Base-by-base conservation (phyloP, 2,113 vertebrate species). In the Carassius gibelio region DNA sequence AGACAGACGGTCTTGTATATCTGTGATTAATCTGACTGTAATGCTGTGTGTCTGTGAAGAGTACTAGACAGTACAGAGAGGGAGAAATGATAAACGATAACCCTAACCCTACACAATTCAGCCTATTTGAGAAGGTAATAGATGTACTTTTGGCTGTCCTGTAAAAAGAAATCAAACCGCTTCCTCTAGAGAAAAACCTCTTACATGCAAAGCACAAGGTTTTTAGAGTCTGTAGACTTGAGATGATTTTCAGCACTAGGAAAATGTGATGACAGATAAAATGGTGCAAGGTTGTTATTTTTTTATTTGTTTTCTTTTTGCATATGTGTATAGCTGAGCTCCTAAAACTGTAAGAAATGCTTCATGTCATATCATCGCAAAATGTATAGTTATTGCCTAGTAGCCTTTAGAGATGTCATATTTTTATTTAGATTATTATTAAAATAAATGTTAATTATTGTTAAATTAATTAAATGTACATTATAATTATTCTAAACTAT, bases 21-120 rank as follows among this genome's bases (percentile, higher is more conserved):
- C 61, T 77, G 7, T 62, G 82, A 79, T 86, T 84, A 86, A 86
- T 86, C 77, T 82, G 88, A 82, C 82, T 36, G 82, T 66, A 87
- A 87, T 82, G 52, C 72, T 83, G 69, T 84, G 77, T 81, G 78
- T 74, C 36, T 88, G 72, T 77, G 45, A 72, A 72, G 61, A 62
- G 72, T 57, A 76, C 76, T 77, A 71, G 62, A 72, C 62, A 9
- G 71, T 79, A 64, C 50, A 36, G 42, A 9, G 34, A 83, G 26
- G 30, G 64, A 61, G 23, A 87, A 86, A 76, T 34, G 77, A 78
- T 69, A 82, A 69, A 69, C 6, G 80, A 82, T 68, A 69, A 78
- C 78, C 42, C 69, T 86, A 81, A 86, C 81, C 71, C 59, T 38
- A 34, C 78, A 84, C 55, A 76, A 11, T 83, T 71, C 26, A 2